Conservation (phyloP, 2,113 vertebrate species). For the Synodontis membranacea region DNA sequence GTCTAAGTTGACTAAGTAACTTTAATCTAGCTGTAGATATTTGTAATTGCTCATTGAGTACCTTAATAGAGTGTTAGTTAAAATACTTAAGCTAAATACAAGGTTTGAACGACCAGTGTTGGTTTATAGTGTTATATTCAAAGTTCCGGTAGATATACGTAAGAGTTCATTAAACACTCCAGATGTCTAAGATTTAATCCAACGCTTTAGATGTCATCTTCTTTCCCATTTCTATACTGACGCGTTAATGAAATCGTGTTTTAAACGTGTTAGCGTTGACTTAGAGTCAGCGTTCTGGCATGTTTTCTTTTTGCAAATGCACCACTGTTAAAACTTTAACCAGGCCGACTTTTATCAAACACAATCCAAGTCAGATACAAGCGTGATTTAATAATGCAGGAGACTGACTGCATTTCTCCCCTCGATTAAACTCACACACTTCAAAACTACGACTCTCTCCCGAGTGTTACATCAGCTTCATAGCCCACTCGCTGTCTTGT, state of each 20-base stretch:
- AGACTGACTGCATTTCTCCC: background rate
- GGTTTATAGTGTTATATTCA: background rate
- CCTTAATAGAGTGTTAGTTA: background rate
- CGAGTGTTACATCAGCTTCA: conserved; percentile 13
- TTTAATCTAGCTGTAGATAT: background rate
- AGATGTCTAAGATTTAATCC: background rate
- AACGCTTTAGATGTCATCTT: background rate
- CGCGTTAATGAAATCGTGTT: background rate
- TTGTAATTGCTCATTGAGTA: background rate
- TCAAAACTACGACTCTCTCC: background rate
- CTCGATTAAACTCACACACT: background rate
- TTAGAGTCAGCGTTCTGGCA: background rate
- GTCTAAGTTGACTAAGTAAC: no score
- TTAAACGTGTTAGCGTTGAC: background rate
- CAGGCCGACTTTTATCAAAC: background rate
- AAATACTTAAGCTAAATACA: background rate
- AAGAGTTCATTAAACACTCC: background rate
- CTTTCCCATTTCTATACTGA: background rate
- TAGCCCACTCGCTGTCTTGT: background rate
- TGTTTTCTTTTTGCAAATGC: background rate
- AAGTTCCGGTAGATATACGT: background rate
- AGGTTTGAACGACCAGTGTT: background rate
- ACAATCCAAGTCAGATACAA: background rate
- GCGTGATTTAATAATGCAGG: conserved; percentile 20
- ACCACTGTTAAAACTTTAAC: background rate